phyloP scores from a whole-genome alignment of 1,140 invertebrate genomes.

The Pseudachorutes palmiensis region DNA sequence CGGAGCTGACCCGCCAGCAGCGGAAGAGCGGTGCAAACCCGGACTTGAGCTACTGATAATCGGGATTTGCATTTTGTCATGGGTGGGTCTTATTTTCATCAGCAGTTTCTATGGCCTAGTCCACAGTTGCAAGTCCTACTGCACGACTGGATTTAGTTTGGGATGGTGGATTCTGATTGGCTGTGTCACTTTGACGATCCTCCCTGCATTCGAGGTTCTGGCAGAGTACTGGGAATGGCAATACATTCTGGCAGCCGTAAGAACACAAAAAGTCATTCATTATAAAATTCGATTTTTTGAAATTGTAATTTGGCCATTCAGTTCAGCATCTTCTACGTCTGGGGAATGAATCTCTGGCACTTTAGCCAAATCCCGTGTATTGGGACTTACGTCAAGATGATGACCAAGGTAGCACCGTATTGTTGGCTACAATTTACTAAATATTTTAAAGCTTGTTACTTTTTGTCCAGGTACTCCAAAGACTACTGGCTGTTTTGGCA shows the following conservation, averaged over 20 bases:
- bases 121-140: not conserved
- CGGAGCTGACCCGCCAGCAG: not conserved
- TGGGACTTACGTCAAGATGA: slow-evolving; percentile 23
- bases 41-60: slow-evolving; percentile 2
- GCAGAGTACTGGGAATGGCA: slow-evolving; percentile 14
- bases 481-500: slow-evolving; percentile 18
- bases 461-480: slow-evolving; percentile 20
- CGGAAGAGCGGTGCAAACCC: not conserved
- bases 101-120: not conserved
- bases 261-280: not conserved
- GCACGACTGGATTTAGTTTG: slow-evolving; percentile 2
- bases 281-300: not conserved
- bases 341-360: slow-evolving; percentile 27
- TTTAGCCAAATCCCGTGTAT: slow-evolving; percentile 14
- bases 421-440: slow-evolving; percentile 9
- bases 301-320: slow-evolving; percentile 4
- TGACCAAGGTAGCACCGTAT: slow-evolving; percentile 10
- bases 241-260: slow-evolving; percentile 28
- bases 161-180: slow-evolving; percentile 23
- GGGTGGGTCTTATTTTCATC: not conserved
- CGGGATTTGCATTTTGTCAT: not conserved
- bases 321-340: slow-evolving; percentile 26
- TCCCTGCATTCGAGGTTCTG: slow-evolving; percentile 19
- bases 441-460: slow-evolving; percentile 13
- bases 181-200: slow-evolving; percentile 15